Percentiles rank a stretch among this genome's conserved stretches.
phyloP scores from a whole-genome alignment of 2,797 vertebrate genomes.

The Lepilemur ruficaudatus region DNA sequence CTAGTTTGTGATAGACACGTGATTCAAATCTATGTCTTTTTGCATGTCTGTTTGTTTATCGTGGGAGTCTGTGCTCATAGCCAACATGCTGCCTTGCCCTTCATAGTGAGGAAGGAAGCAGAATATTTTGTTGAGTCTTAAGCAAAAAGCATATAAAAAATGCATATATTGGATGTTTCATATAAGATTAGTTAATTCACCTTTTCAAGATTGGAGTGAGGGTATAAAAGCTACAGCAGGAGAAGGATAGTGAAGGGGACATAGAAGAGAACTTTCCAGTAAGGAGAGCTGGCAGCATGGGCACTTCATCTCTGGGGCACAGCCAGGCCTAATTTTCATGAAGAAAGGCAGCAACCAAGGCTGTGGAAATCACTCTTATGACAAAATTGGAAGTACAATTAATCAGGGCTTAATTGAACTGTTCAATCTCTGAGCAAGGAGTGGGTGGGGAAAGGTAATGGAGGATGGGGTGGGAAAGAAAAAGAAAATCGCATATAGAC shows the following conservation, averaged over 20 bases:
- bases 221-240: background rate
- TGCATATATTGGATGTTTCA: background rate
- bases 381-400: conserved; percentile 55
- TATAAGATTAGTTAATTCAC: background rate
- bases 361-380: conserved; percentile 1
- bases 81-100: background rate
- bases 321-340: background rate
- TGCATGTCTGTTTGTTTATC: background rate
- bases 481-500: conserved; percentile 29
- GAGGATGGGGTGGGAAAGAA: background rate
- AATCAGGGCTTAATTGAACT: conserved; percentile 79
- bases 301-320: background rate
- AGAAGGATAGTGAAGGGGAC: background rate
- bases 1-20: background rate
- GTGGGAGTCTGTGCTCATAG: background rate
- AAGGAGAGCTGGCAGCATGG: background rate
- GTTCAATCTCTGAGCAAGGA: conserved; percentile 49
- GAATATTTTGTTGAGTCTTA: background rate
- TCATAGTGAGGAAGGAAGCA: background rate
- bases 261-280: background rate
- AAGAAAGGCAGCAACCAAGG: background rate
- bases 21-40: background rate
- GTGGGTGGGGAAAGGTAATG: background rate
- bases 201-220: background rate
- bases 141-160: background rate